Evolutionary conservation across 1,140 invertebrate species (phyloP).

Genomic region (Aradophagus sp.): DNA sequence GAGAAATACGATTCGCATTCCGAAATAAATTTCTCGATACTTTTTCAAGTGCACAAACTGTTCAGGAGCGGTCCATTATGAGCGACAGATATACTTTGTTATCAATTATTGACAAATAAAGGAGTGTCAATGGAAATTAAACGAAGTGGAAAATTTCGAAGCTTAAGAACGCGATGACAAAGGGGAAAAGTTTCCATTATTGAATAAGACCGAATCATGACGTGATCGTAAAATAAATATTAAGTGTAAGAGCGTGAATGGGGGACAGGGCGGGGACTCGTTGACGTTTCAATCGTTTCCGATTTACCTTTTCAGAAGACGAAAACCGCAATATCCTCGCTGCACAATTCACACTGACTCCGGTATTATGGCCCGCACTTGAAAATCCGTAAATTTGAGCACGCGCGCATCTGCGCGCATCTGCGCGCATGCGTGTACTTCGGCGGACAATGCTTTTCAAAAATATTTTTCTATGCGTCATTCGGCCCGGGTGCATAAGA

Average conservation of each 20-base stretch:
- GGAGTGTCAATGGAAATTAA: slow-evolving; percentile 15
- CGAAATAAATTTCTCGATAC: neutral
- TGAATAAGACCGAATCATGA: slow-evolving; percentile 42
- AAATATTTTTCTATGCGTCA: slow-evolving; percentile 41
- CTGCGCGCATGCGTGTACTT: neutral
- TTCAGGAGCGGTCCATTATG: slow-evolving; percentile 7
- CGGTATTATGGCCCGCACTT: slow-evolving; percentile 32
- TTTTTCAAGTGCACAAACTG: neutral
- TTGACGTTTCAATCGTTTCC: slow-evolving; percentile 55
- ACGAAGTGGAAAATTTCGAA: slow-evolving; percentile 34
- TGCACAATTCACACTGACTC: slow-evolving; percentile 40
- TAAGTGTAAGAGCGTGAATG: slow-evolving; percentile 31
- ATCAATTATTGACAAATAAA: slow-evolving; percentile 28
- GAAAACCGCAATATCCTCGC: slow-evolving; percentile 48
- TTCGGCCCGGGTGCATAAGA: slow-evolving; percentile 6
- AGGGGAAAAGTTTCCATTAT: slow-evolving; percentile 30
- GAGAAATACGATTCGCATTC: no score
- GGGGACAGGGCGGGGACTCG: slow-evolving; percentile 35
- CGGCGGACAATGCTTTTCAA: slow-evolving; percentile 29
- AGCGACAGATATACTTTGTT: slow-evolving; percentile 19
- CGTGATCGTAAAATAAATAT: slow-evolving; percentile 52
- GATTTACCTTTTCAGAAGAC: slow-evolving; percentile 49
- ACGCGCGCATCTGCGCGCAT: slow-evolving; percentile 45
- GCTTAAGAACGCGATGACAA: slow-evolving; percentile 21
- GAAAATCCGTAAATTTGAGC: slow-evolving; percentile 37